These are phyloP conservation scores for Australoheros facetus DNA, from an alignment of 2,797 vertebrate genomes.

Conservation along the genomic window DNA sequence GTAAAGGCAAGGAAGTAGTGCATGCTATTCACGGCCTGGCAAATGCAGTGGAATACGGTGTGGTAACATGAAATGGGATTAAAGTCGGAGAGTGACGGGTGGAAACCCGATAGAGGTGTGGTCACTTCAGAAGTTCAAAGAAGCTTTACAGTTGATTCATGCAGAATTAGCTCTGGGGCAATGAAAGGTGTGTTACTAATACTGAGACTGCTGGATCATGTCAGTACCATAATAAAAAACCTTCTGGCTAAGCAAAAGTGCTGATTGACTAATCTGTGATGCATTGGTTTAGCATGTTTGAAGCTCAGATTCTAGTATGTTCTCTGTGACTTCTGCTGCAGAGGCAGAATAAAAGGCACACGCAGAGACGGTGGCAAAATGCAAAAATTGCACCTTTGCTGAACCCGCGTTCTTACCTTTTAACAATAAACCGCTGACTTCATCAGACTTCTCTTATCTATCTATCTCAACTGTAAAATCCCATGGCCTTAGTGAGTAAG, in stretches of 20 bases:
- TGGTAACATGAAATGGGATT: conserved; percentile 31
- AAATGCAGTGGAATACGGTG: conserved; percentile 27
- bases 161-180: conserved; percentile 10
- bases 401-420: neutral
- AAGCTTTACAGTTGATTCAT: conserved; percentile 16
- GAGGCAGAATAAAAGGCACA: neutral
- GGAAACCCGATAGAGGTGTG: conserved; percentile 26
- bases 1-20: neutral
- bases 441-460: neutral
- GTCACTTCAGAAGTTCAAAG: conserved; percentile 19
- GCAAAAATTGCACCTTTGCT: neutral
- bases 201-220: conserved; percentile 31
- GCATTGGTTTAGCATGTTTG: conserved; percentile 8
- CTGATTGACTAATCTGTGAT: neutral
- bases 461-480: neutral
- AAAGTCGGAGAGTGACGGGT: conserved; percentile 16
- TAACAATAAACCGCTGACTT: neutral
- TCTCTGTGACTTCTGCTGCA: neutral
- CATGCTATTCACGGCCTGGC: conserved; percentile 20
- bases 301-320: neutral
- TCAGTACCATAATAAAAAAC: neutral
- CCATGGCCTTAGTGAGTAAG: neutral
- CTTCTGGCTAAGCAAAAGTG: neutral
- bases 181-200: conserved; percentile 35
- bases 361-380: neutral